Percentiles rank a stretch among this genome's conserved stretches.
Conservation (phyloP, 92 coral and sea anemone species). For the Hydrozoanthus gracilis region DNA sequence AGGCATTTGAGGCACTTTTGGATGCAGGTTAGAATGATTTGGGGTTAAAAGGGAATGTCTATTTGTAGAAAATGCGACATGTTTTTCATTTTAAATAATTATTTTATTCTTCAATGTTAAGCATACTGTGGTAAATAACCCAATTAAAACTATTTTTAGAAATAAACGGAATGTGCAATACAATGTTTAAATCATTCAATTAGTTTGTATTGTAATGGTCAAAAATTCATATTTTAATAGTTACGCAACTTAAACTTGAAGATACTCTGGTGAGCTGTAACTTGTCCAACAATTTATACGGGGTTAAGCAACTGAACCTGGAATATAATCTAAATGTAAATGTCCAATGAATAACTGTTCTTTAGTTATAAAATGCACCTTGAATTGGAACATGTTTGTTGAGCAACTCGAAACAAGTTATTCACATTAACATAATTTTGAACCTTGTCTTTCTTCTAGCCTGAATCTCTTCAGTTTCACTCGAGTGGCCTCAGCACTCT, state of each 20-base stretch:
- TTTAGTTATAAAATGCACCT: constrained; percentile 27
- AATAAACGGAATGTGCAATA: constrained; percentile 3
- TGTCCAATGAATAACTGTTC: constrained; percentile 12
- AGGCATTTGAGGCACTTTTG: too few species aligned
- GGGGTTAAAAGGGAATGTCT: constrained; percentile 6
- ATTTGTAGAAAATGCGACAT: constrained; percentile 20
- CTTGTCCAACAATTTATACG: constrained; percentile 17
- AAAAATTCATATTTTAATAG: constrained; percentile 24
- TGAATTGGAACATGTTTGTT: constrained; percentile 27
- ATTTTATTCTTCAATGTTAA: constrained; percentile 22
- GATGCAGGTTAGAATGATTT: too few species aligned
- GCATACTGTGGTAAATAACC: constrained; percentile 12
- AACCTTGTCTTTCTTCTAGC: constrained; percentile 8
- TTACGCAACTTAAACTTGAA: constrained; percentile 6
- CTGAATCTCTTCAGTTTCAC: constrained; percentile 7
- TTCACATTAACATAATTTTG: not conserved
- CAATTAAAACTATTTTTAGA: constrained; percentile 10
- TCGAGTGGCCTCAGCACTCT: not conserved
- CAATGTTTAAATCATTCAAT: constrained; percentile 21
- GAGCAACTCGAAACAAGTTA: constrained; percentile 12
- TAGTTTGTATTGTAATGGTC: constrained; percentile 17
- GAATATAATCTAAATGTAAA: not conserved
- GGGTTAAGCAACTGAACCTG: not conserved
- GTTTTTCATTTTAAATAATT: constrained; percentile 9
- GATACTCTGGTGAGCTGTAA: constrained; percentile 27